Percentiles rank a stretch among this genome's conserved stretches.
phyloP scores from a whole-genome alignment of 2,888 invertebrate genomes.

The Marasmarcha lunaedactyla region DNA sequence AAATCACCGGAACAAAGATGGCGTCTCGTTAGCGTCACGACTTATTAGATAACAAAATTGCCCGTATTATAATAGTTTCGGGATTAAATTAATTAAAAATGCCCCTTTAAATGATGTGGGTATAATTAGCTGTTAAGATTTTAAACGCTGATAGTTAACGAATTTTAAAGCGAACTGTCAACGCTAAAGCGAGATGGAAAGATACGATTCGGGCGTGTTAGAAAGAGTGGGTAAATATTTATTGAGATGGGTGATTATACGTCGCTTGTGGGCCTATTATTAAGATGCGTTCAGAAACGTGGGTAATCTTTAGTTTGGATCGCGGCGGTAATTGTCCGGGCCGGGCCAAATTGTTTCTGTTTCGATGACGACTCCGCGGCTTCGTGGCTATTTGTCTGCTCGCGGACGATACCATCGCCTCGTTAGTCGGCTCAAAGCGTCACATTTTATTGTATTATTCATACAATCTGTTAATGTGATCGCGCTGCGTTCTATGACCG shows the following conservation, averaged over 20 bases:
- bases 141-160: slow-evolving; percentile 47
- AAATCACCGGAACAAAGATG: slow-evolving; percentile 51
- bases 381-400: slow-evolving; percentile 63
- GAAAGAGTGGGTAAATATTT: slow-evolving; percentile 26
- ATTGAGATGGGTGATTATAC: slow-evolving; percentile 8
- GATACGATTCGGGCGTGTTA: slow-evolving; percentile 19
- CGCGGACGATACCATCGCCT: slow-evolving; percentile 46
- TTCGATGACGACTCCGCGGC: slow-evolving; percentile 64
- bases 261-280: slow-evolving; percentile 50
- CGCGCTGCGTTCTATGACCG: neutral
- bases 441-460: neutral
- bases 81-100: slow-evolving; percentile 67
- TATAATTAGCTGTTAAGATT: slow-evolving; percentile 67
- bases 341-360: slow-evolving; percentile 63
- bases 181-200: slow-evolving; percentile 29
- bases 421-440: slow-evolving; percentile 15
- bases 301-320: slow-evolving; percentile 39
- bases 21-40: slow-evolving; percentile 53
- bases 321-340: slow-evolving; percentile 60
- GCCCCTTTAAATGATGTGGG: slow-evolving; percentile 64
- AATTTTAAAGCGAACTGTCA: slow-evolving; percentile 50
- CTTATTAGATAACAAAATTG: slow-evolving; percentile 67
- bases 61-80: slow-evolving; percentile 64
- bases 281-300: slow-evolving; percentile 52
- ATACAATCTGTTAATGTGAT: neutral